Evolutionary conservation across 2,797 vertebrate species (phyloP).

Genomic region (Decapterus maruadsi): DNA sequence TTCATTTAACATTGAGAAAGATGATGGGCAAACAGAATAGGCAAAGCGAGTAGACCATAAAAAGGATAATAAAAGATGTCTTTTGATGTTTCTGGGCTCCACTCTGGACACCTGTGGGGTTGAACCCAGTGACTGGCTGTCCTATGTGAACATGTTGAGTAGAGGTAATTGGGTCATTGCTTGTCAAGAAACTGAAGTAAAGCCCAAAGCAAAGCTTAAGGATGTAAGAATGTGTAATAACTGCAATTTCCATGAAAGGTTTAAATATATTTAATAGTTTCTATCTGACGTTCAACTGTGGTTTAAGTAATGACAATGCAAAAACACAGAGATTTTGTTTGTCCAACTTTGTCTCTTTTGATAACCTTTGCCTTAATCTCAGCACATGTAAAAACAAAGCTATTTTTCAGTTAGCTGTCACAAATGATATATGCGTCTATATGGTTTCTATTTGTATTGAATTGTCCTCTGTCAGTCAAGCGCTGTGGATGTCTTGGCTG

Average conservation of each 20-base stretch:
- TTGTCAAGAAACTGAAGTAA: constrained; percentile 52
- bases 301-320: not conserved
- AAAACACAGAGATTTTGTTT: not conserved
- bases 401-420: constrained; percentile 36
- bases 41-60: constrained; percentile 71
- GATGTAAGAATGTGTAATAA: constrained; percentile 27
- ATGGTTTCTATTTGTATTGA: constrained; percentile 47
- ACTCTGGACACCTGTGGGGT: constrained; percentile 78
- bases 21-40: constrained; percentile 59
- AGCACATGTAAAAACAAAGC: not conserved
- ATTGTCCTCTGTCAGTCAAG: constrained; percentile 59
- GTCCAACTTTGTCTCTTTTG: constrained; percentile 7
- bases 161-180: constrained; percentile 67
- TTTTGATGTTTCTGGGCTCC: constrained; percentile 73
- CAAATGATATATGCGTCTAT: constrained; percentile 16
- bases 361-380: not conserved
- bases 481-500: constrained; percentile 51
- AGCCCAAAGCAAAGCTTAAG: constrained; percentile 29
- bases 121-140: constrained; percentile 70
- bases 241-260: not conserved
- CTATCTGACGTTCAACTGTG: not conserved
- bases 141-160: constrained; percentile 45
- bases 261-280: not conserved
- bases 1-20: constrained; percentile 56
- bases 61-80: constrained; percentile 70